Evolutionary conservation across 2,888 invertebrate genomes (phyloP).

Genomic region (Harpalus rubripes): DNA sequence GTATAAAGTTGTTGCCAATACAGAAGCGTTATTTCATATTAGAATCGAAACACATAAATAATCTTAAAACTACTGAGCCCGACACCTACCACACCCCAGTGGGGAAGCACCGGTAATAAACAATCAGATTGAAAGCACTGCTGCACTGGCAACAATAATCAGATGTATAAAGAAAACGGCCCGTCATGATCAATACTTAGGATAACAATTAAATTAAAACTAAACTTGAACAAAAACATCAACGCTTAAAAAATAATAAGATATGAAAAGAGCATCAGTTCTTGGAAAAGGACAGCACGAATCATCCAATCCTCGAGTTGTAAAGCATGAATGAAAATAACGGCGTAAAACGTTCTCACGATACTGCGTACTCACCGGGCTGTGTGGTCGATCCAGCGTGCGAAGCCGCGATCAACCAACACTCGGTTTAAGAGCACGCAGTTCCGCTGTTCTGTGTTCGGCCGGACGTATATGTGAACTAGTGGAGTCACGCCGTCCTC

Average conservation of each 20-base stretch:
- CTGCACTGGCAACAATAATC: slow-evolving; percentile 62
- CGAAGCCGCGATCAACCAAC: slow-evolving; percentile 90
- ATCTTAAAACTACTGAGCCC: slow-evolving; percentile 50
- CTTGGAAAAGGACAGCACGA: slow-evolving; percentile 1
- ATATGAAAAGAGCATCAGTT: slow-evolving; percentile 53
- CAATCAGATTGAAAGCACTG: slow-evolving; percentile 34
- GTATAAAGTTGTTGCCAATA: slow-evolving; percentile 60
- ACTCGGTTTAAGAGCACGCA: slow-evolving; percentile 92
- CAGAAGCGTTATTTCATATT: slow-evolving; percentile 49
- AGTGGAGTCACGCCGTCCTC: slow-evolving; percentile 86
- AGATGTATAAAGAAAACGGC: slow-evolving; percentile 42
- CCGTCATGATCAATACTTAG: slow-evolving; percentile 33
- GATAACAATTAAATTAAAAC: slow-evolving; percentile 30
- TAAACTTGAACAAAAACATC: slow-evolving; percentile 30
- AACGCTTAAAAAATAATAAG: slow-evolving; percentile 47
- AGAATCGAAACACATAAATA: slow-evolving; percentile 49
- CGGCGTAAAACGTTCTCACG: neutral
- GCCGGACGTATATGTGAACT: slow-evolving; percentile 88
- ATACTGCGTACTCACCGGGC: slow-evolving; percentile 41
- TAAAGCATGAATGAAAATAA: slow-evolving; percentile 43
- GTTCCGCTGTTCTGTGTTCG: slow-evolving; percentile 70
- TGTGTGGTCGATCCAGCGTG: slow-evolving; percentile 82
- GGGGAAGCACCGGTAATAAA: slow-evolving; percentile 57
- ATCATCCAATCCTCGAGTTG: slow-evolving; percentile 16
- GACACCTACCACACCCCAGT: slow-evolving; percentile 56